Evolutionary conservation across 2,797 vertebrate genomes (phyloP).

Genomic region (Huso huso): DNA sequence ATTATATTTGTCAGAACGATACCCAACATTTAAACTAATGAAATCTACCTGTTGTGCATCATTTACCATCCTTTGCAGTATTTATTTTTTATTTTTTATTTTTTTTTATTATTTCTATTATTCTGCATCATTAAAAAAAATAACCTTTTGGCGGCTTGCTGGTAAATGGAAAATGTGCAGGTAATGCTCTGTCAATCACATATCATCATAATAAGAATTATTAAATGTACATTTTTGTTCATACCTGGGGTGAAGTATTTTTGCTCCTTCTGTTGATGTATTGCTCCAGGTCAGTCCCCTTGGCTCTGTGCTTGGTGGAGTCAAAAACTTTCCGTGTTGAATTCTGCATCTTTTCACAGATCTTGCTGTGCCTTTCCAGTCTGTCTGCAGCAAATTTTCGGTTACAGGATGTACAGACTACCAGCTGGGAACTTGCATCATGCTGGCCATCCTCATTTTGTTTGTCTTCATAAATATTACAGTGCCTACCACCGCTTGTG

Average conservation of each 20-base stretch:
- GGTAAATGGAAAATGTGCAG: not conserved
- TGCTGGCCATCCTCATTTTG: not conserved
- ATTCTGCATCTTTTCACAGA: conserved; percentile 59
- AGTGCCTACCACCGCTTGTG: conserved; percentile 5
- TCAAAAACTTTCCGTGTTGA: conserved; percentile 66
- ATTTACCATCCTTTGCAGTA: too few species aligned
- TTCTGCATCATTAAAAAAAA: too few species aligned
- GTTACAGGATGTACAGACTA: conserved; percentile 63
- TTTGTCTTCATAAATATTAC: not conserved
- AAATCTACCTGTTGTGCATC: too few species aligned
- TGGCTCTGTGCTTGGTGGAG: conserved; percentile 58
- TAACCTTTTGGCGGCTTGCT: not conserved
- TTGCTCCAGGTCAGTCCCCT: conserved; percentile 62
- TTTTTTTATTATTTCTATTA: too few species aligned
- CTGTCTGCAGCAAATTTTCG: conserved; percentile 56
- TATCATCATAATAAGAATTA: not conserved
- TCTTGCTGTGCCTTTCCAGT: conserved; percentile 59
- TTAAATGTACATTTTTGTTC: not conserved
- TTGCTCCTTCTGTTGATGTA: conserved; percentile 51
- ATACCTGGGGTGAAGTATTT: conserved; percentile 41
- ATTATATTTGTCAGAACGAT: too few species aligned
- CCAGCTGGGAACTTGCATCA: conserved; percentile 17
- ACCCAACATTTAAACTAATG: too few species aligned
- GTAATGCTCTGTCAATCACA: not conserved
- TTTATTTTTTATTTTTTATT: too few species aligned